These are phyloP conservation scores for Cetonia aurata DNA, from an alignment of 2,888 invertebrate genomes.

Conservation along the genomic window DNA sequence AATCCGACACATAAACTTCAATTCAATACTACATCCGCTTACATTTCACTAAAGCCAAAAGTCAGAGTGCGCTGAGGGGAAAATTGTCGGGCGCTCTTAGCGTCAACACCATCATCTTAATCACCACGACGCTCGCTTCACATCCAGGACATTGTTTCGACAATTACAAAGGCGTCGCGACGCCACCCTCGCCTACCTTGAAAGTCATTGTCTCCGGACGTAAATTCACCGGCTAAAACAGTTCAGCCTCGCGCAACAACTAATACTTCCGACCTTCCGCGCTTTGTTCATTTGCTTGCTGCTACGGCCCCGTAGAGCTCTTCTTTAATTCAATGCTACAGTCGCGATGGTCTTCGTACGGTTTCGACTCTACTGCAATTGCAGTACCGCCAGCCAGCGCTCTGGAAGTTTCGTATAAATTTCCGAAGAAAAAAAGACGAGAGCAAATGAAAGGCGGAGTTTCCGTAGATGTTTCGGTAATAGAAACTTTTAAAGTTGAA, in stretches of 20 bases:
- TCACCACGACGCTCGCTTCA: background rate
- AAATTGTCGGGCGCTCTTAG: no score
- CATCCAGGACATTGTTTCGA: constrained; percentile 8
- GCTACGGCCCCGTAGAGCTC: background rate
- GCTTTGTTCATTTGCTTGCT: constrained; percentile 9
- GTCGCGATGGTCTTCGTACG: background rate
- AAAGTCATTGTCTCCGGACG: background rate
- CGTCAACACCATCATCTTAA: background rate
- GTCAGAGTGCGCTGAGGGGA: background rate
- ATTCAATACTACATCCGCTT: background rate
- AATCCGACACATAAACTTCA: no score
- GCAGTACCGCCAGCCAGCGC: background rate
- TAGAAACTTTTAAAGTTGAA: constrained; percentile 4
- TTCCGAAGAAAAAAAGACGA: constrained; percentile 10
- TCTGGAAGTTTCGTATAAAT: constrained; percentile 10
- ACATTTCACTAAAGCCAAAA: background rate
- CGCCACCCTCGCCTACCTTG: constrained; percentile 1
- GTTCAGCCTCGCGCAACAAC: constrained; percentile 2
- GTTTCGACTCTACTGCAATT: background rate
- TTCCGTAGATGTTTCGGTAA: constrained; percentile 11
- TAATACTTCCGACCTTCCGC: constrained; percentile 11
- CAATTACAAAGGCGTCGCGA: background rate
- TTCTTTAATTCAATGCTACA: constrained; percentile 15
- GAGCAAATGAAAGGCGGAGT: background rate
- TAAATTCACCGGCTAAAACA: constrained; percentile 11